Evolutionary conservation across 2,797 vertebrate species (phyloP), one percentile per base, ranked within the genome.

Genomic region (Gymnoscopelus microlampas): DNA sequence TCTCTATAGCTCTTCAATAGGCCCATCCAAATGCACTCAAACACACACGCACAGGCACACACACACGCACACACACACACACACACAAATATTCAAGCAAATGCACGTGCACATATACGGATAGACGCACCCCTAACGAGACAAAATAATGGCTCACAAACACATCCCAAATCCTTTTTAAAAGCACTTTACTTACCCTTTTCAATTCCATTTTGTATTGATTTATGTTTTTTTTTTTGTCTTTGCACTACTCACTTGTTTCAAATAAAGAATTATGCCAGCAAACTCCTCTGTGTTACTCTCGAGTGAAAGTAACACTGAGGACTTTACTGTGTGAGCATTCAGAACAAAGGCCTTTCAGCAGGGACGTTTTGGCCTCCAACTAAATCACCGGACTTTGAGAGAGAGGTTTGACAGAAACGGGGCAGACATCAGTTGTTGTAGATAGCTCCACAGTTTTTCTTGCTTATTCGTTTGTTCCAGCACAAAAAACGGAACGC

Each of bases 391-490:
- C 74, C 61, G 66, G 57, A 63, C 35, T 74, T 13, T 26, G 24
- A 67, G 29, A 66, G 47, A 44, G 29, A 60, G 60, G 32, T 8
- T 3, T 50, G 5, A 48, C 23, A 53, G 56, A 68, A 71, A 10
- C 39, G 14, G 50, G 50, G 5, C 29, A 61, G 35, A 26, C 23
- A 44, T 68, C 12, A 13, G 60, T 71, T 66, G 64, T 66, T 68
- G 19, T 19, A 19, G 5, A 29, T 76, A 71, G 47, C 53, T 12
- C 55, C 54, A 44, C 39, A 44, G 9, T 10, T 3, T 26, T 26
- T 80, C 57, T 60, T 67, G 72, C 29, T 51, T 44, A 76, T 87
- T 82, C 70, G 85, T 92, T 85, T 76, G 85, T 87, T 88, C 71
- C 80, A 80, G 77, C 75, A 74, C 76, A 76, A 77, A 86, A 74